Evolutionary conservation across 2,113 vertebrate genomes (phyloP), one percentile per base, ranked within the genome.

Genomic region (Telmatochromis brichardi): DNA sequence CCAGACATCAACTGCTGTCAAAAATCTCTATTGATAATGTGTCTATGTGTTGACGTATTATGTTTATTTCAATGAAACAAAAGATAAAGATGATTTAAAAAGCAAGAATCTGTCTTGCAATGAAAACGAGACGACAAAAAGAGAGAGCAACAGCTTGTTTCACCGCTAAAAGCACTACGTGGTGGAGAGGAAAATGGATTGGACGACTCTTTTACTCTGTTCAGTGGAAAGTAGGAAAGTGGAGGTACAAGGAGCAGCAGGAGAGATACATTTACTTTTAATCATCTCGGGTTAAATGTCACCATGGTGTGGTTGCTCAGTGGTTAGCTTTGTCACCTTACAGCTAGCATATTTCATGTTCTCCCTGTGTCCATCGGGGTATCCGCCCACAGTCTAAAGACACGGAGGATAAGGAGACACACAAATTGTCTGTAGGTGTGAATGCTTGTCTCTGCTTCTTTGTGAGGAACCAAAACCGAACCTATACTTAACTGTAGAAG

Each of bases 201-300:
- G 7, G 68, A 35, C 7, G 42, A 73, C 31, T 12, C 23, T 81
- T 37, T 76, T 82, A 87, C 83, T 45, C 42, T 28, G 57, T 5
- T 19, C 13, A 28, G 65, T 47, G 21, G 21, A 60, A 82, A 58
- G 81, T 65, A 86, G 55, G 86, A 45, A 88, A 63, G 84, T 83
- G 47, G 57, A 73, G 28, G 86, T 26, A 54, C 65, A 55, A 83
- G 33, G 90, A 55, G 53, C 31, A 53, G 82, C 13, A 11, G 45
- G 50, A 65, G 42, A 86, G 60, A 80, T 42, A 81, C 81, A 83
- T 89, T 89, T 83, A 86, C 86, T 88, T 82, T 78, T 26, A 89
- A 79, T 86, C 71, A 12, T 80, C 51, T 71, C 31, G 33, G 88
- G 91, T 91, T 82, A 86, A 90, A 90, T 85, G 90, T 92, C 82